Percentiles rank a stretch among this genome's conserved stretches.
Evolutionary conservation across 2,888 invertebrate genomes (phyloP).

Genomic region (Pardosa pseudoannulata): DNA sequence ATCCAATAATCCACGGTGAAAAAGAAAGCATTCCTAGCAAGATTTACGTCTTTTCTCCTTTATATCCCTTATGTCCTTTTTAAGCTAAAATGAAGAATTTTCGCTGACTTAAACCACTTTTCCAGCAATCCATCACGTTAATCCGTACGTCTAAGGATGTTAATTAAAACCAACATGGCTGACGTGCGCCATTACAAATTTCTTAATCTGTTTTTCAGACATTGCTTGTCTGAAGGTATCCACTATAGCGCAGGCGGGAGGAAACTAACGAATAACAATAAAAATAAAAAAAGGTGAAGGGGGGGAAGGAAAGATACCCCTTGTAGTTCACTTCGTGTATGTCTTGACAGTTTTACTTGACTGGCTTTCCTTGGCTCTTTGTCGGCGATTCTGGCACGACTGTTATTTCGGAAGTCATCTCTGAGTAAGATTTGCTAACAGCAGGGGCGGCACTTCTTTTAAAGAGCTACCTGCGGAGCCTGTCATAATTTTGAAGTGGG

Average conservation of each 20-base stretch:
- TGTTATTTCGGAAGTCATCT: conserved; percentile 52
- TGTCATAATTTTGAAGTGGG: conserved; percentile 41
- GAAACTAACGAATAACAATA: background rate
- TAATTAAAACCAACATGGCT: conserved; percentile 55
- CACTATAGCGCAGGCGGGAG: background rate
- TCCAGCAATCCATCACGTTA: background rate
- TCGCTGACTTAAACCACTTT: background rate
- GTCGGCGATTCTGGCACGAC: conserved; percentile 16
- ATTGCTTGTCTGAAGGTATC: conserved; percentile 31
- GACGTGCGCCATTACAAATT: conserved; percentile 32
- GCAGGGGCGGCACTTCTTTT: conserved; percentile 40
- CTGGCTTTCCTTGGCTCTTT: conserved; percentile 24
- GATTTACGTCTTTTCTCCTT: too few relatives aligned
- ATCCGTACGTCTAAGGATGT: conserved; percentile 4
- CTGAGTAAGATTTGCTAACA: conserved; percentile 53
- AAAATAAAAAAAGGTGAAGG: background rate
- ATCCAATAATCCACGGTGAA: too few relatives aligned
- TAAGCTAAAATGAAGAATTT: too few relatives aligned
- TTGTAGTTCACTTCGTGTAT: background rate
- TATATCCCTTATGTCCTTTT: too few relatives aligned
- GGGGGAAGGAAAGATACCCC: background rate
- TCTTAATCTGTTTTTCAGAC: conserved; percentile 47
- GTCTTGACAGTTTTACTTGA: conserved; percentile 53
- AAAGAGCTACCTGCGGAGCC: conserved; percentile 10
- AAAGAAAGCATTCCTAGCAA: too few relatives aligned